Base-by-base conservation (phyloP, 2,888 invertebrate species). In the Linnaemya tessellans region DNA sequence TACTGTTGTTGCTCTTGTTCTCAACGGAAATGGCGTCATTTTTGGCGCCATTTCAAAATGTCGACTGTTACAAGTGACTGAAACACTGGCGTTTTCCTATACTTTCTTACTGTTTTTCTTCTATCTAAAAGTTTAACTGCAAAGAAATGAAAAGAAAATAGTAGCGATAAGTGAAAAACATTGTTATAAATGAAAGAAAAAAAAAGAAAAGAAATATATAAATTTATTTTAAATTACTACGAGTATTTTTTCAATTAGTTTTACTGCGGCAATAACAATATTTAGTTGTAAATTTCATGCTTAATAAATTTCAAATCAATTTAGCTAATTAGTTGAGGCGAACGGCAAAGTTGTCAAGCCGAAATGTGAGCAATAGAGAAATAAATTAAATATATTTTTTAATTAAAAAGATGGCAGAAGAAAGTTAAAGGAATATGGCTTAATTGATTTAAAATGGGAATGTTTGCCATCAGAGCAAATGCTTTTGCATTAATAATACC, bases 271-370 rank as follows among this genome's bases (percentile, higher is more conserved):
- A 83, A 60, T 73, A 74, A 64, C 62, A 87, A 77, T 77, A 77
- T 74, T 73, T 60, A 65, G 83, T 84, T 80, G 84, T 73, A 74
- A 87, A 88, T 90, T 90, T 89, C 86, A 87, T 89, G 89, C 89
- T 75, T 84, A 89, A 90, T 91, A 90, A 91, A 91, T 90, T 89
- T 88, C 88, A 89, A 89, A 91, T 91, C 90, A 91, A 91, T 91
- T 91, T 90, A 86, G 80, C 89, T 90, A 91, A 91, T 91, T 91
- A 89, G 58, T 65, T 73, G 54, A 38, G 30, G 43, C 8, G 41
- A 54, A 41, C 25, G 38, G 11, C 8, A 51, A 62, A 73, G 30
- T 25, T 80, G 65, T 65, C 80, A 68, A 15, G 56, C n/a, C 60
- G 1, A 74, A 74, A 22, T 41, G 51, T n/a, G 20, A 49, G 22